Conservation (phyloP, 1,140 invertebrate species). For the Triops longicaudatus region DNA sequence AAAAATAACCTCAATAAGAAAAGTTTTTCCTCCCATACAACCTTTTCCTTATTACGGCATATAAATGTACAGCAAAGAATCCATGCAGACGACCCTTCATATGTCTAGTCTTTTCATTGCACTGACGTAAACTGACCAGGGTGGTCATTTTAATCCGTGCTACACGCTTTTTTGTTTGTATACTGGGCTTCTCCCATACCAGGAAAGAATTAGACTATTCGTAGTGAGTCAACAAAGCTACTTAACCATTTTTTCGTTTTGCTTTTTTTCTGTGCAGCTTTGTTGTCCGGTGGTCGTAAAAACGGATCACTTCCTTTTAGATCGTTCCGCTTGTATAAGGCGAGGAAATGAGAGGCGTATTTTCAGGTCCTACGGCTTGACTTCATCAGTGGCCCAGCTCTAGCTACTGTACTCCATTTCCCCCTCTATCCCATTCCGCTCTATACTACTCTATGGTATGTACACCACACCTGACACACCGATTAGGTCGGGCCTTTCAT, state of each 20-base stretch:
- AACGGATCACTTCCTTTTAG: conserved; percentile 12
- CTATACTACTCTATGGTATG: neutral
- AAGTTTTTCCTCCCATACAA: too few relatives aligned
- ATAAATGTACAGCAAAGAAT: too few relatives aligned
- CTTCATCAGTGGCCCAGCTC: neutral
- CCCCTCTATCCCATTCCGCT: neutral
- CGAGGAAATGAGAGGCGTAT: conserved; percentile 11
- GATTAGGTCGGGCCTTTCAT: conserved; percentile 1
- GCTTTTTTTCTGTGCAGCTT: neutral
- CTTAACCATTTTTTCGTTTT: neutral
- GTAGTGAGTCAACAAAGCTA: neutral
- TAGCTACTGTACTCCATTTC: neutral
- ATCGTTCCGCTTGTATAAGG: conserved; percentile 9
- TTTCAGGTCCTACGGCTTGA: neutral
- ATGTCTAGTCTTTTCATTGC: neutral
- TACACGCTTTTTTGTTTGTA: too few relatives aligned
- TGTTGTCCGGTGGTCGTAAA: neutral
- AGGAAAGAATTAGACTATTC: neutral
- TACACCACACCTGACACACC: neutral
- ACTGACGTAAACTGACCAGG: neutral
- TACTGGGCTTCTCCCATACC: neutral
- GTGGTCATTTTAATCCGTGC: neutral
- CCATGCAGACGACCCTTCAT: neutral
- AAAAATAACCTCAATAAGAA: too few relatives aligned
- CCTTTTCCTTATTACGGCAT: too few relatives aligned